A percentile compares a stretch with the other conserved stretches of the same genome.
phyloP scores from a whole-genome alignment of 2,113 vertebrate species.

The Rutilus rutilus region DNA sequence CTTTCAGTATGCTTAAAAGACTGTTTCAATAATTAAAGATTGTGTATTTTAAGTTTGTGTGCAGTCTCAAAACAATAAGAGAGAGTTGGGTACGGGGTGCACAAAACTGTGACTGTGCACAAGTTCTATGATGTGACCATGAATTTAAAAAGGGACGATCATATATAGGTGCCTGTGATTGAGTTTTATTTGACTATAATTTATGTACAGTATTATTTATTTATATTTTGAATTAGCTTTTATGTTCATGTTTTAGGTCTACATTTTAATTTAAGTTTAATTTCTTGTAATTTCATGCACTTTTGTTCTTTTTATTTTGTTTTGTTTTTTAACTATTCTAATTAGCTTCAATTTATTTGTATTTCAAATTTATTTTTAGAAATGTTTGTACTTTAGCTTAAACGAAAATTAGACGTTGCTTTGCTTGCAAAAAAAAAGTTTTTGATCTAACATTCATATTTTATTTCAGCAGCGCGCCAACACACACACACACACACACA shows the following conservation, averaged over 20 bases:
- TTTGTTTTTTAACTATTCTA: not conserved
- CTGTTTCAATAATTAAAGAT: not conserved
- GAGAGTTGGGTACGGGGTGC: not conserved
- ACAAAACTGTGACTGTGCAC: not conserved
- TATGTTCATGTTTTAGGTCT: not conserved
- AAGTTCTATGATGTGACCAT: not conserved
- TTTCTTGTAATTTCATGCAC: not conserved
- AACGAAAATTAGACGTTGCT: no score
- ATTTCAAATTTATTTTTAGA: no score
- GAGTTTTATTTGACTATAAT: no score
- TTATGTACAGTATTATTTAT: not conserved
- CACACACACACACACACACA: no score
- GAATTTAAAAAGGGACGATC: not conserved
- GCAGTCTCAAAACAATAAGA: not conserved
- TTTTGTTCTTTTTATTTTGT: not conserved
- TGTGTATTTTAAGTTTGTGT: not conserved
- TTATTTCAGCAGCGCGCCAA: no score
- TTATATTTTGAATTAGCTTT: not conserved
- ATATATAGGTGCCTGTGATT: no score
- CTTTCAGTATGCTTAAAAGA: not conserved
- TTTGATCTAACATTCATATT: no score
- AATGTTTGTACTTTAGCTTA: no score
- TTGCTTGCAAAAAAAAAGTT: no score
- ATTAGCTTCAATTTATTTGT: no score
- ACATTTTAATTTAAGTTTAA: not conserved